These are phyloP conservation scores for Trachythela sp. DNA, from an alignment of 64 coral and sea anemone species.

Conservation along the genomic window DNA sequence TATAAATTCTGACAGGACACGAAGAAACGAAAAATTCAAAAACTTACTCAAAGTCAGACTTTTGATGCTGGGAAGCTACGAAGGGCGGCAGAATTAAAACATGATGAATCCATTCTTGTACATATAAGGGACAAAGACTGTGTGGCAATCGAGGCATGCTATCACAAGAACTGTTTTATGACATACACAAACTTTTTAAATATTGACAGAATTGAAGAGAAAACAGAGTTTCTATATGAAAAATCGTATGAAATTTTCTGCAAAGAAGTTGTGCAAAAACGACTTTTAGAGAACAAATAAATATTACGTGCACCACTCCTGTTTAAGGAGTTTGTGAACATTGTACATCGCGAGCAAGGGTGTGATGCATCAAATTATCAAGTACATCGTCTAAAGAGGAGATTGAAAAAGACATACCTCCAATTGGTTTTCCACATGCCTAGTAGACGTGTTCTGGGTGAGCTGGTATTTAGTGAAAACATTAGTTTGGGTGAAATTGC, in stretches of 20 bases:
- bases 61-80: constrained; percentile 11
- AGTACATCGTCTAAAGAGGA: background rate
- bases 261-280: constrained; percentile 4
- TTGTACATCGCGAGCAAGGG: background rate
- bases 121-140: constrained; percentile 23
- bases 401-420: background rate
- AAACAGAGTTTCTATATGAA: background rate
- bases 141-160: constrained; percentile 9
- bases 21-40: constrained; percentile 26
- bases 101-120: background rate
- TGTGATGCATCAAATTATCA: constrained; percentile 14
- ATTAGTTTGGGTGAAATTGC: background rate
- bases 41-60: constrained; percentile 28
- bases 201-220: background rate
- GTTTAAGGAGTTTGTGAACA: constrained; percentile 4
- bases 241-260: background rate
- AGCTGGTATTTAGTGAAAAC: background rate
- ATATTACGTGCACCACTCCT: background rate
- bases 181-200: constrained; percentile 27
- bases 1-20: constrained; percentile 2
- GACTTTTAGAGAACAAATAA: constrained; percentile 11
- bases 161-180: constrained; percentile 21
- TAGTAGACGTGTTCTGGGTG: background rate
- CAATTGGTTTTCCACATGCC: background rate
- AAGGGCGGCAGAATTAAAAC: background rate